Evolutionary conservation across 2,797 vertebrate genomes (phyloP).

Genomic region (Hippoglossus hippoglossus): DNA sequence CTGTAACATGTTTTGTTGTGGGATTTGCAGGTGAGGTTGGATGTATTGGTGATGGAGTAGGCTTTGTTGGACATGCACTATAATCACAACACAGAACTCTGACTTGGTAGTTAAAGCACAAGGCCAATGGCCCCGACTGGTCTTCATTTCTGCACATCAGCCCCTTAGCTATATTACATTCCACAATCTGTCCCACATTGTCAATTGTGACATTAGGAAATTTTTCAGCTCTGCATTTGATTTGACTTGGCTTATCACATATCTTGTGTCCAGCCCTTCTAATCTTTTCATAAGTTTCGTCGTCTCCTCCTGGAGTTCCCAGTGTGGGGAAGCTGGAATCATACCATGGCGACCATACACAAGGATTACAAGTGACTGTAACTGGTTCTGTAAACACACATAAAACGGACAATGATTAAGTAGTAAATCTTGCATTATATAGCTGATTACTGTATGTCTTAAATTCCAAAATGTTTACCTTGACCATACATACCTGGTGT

Average conservation of each 20-base stretch:
- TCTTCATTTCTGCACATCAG: slow-evolving; percentile 70
- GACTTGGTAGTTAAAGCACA: slow-evolving; percentile 73
- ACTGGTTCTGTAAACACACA: slow-evolving; percentile 34
- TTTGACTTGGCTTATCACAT: slow-evolving; percentile 61
- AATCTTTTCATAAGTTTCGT: slow-evolving; percentile 47
- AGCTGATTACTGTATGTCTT: background rate
- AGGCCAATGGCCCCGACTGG: slow-evolving; percentile 55
- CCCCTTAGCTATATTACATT: slow-evolving; percentile 58
- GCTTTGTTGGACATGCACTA: slow-evolving; percentile 27
- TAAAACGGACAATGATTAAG: background rate
- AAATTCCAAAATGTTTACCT: background rate
- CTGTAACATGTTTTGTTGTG: slow-evolving; percentile 2
- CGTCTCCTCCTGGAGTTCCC: slow-evolving; percentile 30
- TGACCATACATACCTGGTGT: slow-evolving; percentile 33
- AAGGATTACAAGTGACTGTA: slow-evolving; percentile 39
- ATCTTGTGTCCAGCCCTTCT: slow-evolving; percentile 58
- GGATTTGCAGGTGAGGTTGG: background rate
- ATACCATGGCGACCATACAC: slow-evolving; percentile 77
- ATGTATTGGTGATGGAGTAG: slow-evolving; percentile 3
- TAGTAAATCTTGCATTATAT: background rate
- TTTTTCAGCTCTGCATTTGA: slow-evolving; percentile 72
- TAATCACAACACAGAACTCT: slow-evolving; percentile 66
- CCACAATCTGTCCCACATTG: slow-evolving; percentile 62
- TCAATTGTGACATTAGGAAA: slow-evolving; percentile 59
- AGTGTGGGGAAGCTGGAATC: slow-evolving; percentile 72